phyloP scores from a whole-genome alignment of 2,113 vertebrate species.

The Antechinus stuartii region DNA sequence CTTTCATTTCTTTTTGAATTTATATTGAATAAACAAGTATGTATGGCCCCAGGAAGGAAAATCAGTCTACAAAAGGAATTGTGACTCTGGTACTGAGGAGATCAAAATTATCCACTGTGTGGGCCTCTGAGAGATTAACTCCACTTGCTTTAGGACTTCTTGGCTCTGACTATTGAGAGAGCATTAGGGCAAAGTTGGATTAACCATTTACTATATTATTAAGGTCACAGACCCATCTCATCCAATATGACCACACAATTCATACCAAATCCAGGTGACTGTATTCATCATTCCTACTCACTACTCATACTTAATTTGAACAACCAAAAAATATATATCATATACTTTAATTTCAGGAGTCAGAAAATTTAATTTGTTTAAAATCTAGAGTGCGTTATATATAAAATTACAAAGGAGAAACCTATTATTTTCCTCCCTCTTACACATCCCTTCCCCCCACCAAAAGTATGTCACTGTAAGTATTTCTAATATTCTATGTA shows the following conservation, averaged over 20 bases:
- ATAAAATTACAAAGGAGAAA: conserved; percentile 7
- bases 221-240: background rate
- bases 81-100: background rate
- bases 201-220: background rate
- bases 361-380: conserved; percentile 19
- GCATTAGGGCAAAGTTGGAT: background rate
- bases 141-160: background rate
- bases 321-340: conserved; percentile 10
- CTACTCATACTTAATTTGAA: conserved; percentile 25
- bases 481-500: conserved; percentile 1
- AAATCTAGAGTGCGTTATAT: conserved; percentile 8
- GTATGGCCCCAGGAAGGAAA: background rate
- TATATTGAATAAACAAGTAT: background rate
- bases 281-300: background rate
- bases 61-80: background rate
- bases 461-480: background rate
- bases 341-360: background rate
- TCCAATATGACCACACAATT: background rate
- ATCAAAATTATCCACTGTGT: background rate
- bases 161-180: background rate
- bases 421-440: background rate
- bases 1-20: background rate
- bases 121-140: background rate
- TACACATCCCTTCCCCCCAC: background rate
- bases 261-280: background rate